Conservation (phyloP, 2,113 vertebrate genomes). For the Callaeas wilsoni region DNA sequence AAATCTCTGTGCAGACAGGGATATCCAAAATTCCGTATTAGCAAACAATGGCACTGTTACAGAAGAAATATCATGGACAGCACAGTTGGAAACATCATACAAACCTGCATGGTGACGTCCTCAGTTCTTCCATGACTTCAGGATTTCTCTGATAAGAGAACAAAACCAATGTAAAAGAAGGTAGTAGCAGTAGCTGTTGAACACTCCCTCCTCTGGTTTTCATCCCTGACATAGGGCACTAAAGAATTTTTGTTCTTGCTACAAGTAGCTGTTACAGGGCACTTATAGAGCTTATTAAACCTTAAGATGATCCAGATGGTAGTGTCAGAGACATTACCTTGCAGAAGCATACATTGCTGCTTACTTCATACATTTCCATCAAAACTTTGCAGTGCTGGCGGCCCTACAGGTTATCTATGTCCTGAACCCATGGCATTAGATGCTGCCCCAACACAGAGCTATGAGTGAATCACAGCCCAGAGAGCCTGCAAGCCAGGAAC, state of each 20-base stretch:
- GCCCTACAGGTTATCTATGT: neutral
- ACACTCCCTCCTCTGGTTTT: neutral
- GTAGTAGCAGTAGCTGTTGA: neutral
- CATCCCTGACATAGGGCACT: neutral
- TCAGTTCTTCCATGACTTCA: neutral
- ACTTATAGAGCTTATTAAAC: neutral
- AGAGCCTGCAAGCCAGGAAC: neutral
- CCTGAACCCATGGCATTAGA: neutral
- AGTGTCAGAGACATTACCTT: neutral
- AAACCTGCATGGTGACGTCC: neutral
- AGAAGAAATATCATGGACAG: neutral
- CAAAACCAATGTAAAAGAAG: neutral
- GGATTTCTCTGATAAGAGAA: neutral
- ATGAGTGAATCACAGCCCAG: neutral
- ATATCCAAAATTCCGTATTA: neutral
- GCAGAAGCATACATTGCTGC: neutral
- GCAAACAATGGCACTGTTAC: neutral
- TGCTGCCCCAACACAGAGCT: neutral
- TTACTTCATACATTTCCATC: neutral
- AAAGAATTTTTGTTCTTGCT: neutral
- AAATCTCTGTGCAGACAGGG: neutral
- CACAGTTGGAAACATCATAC: neutral
- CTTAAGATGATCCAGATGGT: neutral
- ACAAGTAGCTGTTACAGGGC: neutral
- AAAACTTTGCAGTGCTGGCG: neutral